These are phyloP conservation scores for Trisateles emortualis DNA, from an alignment of 2,888 invertebrate species.

Conservation along the genomic window DNA sequence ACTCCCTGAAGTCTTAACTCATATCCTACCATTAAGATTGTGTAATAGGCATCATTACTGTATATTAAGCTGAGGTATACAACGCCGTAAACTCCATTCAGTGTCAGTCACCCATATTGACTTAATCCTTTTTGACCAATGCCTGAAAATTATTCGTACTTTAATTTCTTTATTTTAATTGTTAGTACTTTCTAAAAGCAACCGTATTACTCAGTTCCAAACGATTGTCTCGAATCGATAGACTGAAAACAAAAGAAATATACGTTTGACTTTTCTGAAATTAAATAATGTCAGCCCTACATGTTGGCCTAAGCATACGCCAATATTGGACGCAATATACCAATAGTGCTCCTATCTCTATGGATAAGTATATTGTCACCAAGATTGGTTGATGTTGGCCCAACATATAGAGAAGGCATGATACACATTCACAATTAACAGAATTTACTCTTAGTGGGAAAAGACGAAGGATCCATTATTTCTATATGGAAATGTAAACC, in stretches of 20 bases:
- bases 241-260: conserved; percentile 46
- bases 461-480: too few relatives aligned
- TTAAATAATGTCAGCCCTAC: neutral
- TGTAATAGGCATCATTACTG: conserved; percentile 51
- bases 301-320: neutral
- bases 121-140: conserved; percentile 79
- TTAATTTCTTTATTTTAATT: conserved; percentile 57
- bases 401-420: too few relatives aligned
- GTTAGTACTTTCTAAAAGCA: conserved; percentile 29
- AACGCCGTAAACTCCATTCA: conserved; percentile 60
- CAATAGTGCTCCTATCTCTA: too few relatives aligned
- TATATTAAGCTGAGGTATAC: conserved; percentile 55
- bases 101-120: conserved; percentile 59
- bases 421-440: too few relatives aligned
- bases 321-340: too few relatives aligned
- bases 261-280: conserved; percentile 10
- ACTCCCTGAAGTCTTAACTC: conserved; percentile 1
- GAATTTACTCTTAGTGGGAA: too few relatives aligned
- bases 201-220: conserved; percentile 44
- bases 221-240: conserved; percentile 49
- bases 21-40: conserved; percentile 19
- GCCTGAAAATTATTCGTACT: conserved; percentile 77
- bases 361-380: too few relatives aligned
- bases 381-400: too few relatives aligned
- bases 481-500: too few relatives aligned